phyloP scores from a whole-genome alignment of 2,888 invertebrate species.

The Dryobota labecula region DNA sequence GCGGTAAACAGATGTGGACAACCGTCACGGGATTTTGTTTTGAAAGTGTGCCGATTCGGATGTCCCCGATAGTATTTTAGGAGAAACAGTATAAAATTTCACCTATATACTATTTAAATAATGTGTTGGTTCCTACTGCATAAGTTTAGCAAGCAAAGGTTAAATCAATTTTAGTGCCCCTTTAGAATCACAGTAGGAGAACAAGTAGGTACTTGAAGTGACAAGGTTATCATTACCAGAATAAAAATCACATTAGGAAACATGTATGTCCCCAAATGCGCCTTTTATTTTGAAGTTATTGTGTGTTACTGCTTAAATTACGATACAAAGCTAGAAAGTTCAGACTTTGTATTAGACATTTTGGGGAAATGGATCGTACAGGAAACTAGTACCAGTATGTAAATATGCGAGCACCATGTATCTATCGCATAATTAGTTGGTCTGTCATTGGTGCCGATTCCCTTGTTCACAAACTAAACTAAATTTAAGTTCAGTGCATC shows the following conservation, averaged over 20 bases:
- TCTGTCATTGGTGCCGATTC: no score
- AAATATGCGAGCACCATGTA: no score
- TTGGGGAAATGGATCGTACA: background rate
- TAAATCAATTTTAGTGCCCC: slow-evolving; percentile 35
- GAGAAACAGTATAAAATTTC: no score
- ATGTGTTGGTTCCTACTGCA: background rate
- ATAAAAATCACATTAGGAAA: slow-evolving; percentile 45
- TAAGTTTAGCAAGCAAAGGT: slow-evolving; percentile 16
- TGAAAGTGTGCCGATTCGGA: no score
- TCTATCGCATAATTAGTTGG: no score
- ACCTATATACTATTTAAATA: slow-evolving; percentile 7
- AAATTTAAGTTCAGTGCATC: no score
- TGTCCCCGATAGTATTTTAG: no score
- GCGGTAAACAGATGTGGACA: no score
- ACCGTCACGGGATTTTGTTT: no score
- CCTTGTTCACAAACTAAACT: no score
- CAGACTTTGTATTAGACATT: background rate
- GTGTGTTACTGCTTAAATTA: background rate
- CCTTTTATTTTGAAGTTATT: slow-evolving; percentile 31
- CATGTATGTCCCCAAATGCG: slow-evolving; percentile 5
- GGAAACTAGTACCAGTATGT: background rate
- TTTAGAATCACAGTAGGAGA: slow-evolving; percentile 1
- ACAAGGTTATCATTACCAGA: slow-evolving; percentile 22
- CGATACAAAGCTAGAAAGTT: background rate
- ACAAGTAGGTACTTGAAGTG: slow-evolving; percentile 18